Evolutionary conservation across 2,113 vertebrate species (phyloP).

Genomic region (Strix aluco): DNA sequence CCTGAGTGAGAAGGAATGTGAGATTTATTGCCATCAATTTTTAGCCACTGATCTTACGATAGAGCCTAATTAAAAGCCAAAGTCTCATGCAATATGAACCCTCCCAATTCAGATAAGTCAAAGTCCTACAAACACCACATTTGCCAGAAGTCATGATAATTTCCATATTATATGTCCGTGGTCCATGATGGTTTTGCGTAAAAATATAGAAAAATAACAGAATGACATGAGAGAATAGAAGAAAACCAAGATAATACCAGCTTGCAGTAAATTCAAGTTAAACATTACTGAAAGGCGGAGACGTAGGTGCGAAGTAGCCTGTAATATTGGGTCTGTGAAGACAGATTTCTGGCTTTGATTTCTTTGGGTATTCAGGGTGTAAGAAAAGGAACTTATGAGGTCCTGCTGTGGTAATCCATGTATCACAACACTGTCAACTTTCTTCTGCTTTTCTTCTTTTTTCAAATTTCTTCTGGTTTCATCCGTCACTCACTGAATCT

Average conservation of each 20-base stretch:
- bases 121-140: not conserved
- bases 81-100: not conserved
- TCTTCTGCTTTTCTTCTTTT: not conserved
- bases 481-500: not conserved
- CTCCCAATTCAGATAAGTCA: not conserved
- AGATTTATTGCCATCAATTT: not conserved
- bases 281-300: not conserved
- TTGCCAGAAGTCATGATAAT: not conserved
- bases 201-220: not conserved
- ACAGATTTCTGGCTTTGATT: not conserved
- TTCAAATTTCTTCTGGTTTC: not conserved
- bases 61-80: not conserved
- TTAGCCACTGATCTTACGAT: not conserved
- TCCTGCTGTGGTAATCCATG: not conserved
- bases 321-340: not conserved
- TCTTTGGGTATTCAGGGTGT: not conserved
- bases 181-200: accelerated
- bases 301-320: not conserved
- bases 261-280: not conserved
- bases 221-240: not conserved
- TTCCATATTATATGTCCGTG: accelerated
- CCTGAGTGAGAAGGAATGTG: not conserved
- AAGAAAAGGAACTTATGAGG: not conserved
- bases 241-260: not conserved
- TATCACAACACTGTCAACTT: not conserved